Conservation (phyloP, 2,888 invertebrate species). For the Drosophila buzzatii region DNA sequence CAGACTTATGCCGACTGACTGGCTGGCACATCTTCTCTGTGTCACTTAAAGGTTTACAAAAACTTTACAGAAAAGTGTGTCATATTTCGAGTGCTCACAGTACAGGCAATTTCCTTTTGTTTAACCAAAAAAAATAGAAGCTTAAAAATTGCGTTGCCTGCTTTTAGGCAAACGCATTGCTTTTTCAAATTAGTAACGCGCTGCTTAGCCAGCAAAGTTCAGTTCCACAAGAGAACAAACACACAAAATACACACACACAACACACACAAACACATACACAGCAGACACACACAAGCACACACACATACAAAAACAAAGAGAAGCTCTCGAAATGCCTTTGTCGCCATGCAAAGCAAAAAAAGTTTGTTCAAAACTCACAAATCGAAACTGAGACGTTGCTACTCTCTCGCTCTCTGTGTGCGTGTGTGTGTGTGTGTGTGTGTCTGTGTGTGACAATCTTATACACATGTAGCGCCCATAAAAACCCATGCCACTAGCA, state of each 20-base stretch:
- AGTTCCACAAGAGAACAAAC: constrained; percentile 13
- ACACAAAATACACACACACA: not conserved
- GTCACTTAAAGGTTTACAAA: no score
- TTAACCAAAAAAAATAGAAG: not conserved
- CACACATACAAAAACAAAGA: constrained; percentile 18
- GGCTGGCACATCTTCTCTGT: not conserved
- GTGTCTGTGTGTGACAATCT: constrained; percentile 29
- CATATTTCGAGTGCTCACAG: not conserved
- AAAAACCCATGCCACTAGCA: constrained; percentile 11
- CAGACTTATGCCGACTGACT: not conserved
- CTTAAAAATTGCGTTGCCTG: constrained; percentile 21
- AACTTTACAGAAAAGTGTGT: not conserved
- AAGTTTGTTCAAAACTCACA: constrained; percentile 37
- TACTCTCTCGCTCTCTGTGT: constrained; percentile 5
- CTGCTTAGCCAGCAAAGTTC: constrained; percentile 31
- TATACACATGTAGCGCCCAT: constrained; percentile 14
- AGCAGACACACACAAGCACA: not conserved
- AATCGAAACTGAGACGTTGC: constrained; percentile 51
- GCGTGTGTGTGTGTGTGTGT: constrained; percentile 1
- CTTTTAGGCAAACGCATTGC: constrained; percentile 42
- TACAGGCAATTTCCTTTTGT: not conserved
- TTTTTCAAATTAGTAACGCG: constrained; percentile 25
- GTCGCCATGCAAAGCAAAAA: constrained; percentile 15
- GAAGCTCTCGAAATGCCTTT: constrained; percentile 35
- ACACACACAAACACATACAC: constrained; percentile 7